Conservation (phyloP, 2,888 invertebrate species). For the Cantharis flavilabris region DNA sequence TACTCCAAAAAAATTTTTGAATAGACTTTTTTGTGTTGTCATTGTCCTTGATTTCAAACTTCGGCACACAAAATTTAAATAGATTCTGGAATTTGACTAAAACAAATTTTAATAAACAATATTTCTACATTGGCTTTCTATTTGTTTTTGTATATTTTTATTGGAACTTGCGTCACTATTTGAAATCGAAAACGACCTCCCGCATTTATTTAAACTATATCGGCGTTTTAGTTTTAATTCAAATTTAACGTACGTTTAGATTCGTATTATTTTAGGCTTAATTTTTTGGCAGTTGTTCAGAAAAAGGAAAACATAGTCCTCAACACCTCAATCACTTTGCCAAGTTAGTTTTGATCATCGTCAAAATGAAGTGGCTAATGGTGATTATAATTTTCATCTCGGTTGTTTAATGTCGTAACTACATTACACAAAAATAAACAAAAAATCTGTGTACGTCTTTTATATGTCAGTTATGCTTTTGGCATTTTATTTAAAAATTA, state of each 20-base stretch:
- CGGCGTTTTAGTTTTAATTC: not conserved
- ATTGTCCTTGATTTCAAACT: not conserved
- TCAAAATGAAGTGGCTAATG: not conserved
- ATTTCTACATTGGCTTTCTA: not conserved
- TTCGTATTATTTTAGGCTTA: not conserved
- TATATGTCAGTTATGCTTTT: constrained; percentile 3
- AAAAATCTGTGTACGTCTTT: not conserved
- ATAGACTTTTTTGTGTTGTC: not conserved
- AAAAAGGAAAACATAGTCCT: not conserved
- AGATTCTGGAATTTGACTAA: not conserved
- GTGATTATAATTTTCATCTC: not conserved
- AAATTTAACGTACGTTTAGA: not conserved
- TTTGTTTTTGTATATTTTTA: not conserved
- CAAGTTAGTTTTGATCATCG: constrained; percentile 5
- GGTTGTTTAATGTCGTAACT: not conserved
- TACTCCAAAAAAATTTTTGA: too few species aligned
- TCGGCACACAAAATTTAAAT: not conserved
- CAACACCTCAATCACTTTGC: constrained; percentile 2
- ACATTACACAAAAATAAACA: not conserved
- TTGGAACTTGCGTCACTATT: not conserved
- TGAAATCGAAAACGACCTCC: not conserved
- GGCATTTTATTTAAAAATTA: constrained; percentile 7
- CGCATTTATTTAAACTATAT: not conserved
- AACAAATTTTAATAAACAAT: not conserved
- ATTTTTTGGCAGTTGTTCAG: constrained; percentile 13